Base-by-base conservation (phyloP, 2,797 vertebrate genomes). In the Anas acuta region DNA sequence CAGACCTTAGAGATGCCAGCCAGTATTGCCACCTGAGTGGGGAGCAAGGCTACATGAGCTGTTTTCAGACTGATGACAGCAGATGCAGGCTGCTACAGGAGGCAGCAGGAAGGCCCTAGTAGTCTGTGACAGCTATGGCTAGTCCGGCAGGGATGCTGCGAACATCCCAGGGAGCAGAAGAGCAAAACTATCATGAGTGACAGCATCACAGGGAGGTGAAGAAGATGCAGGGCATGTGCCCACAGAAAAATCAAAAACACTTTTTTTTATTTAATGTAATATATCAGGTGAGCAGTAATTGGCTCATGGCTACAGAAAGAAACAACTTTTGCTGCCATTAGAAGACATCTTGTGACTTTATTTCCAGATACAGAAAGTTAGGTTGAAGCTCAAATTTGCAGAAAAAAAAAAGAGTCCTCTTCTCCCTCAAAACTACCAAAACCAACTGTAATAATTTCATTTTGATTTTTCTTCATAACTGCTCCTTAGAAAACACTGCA, bases 171-270 rank as follows among this genome's bases (percentile, higher is more conserved):
- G 11, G 20, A 83, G 25, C 12, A 61, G 8, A 5, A 66, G 35
- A 76, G 7, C 10, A 2, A 3, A 64, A 87, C 18, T 33, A 58
- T 37, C 21, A 45, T 0, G 1, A 62, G 57, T 7, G 13, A 39
- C 7, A 58, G 23, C 0, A 2, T 4, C 56, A 33, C 1, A 1
- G 41, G 17, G 14, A 70, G 13, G 14, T 53, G 26, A 57, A 0
- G 18, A 15, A 80, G 32, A 80, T 13, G 8, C 3, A 70, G 25
- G 53, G 41, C 21, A 65, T 4, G 7, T 3, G 58, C 1, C 3
- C 1, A 7, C 1, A 60, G 35, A 78, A 78, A 41, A 37, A 15
- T 1, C 5, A 2, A 49, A 49, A 49, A 25, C 4, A 22, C 25
- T 0, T 39, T 56, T 56, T 30, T 19, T 19, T 13, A 37, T 35